phyloP scores from a whole-genome alignment of 2,113 vertebrate species.

The Amazona vittata region DNA sequence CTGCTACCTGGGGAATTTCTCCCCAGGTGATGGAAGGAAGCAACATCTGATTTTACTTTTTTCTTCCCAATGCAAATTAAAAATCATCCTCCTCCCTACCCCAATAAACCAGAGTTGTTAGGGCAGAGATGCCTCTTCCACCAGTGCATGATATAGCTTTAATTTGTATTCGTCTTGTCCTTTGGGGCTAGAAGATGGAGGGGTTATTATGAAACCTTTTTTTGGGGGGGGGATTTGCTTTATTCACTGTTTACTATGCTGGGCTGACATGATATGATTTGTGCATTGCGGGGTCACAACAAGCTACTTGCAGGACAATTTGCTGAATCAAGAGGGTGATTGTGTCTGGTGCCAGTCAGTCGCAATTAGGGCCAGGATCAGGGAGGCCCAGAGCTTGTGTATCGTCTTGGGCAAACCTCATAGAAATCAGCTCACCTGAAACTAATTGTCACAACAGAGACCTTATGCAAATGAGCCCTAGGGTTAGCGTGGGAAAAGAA shows the following conservation, averaged over 20 bases:
- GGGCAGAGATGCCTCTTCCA: neutral
- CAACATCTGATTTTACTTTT: neutral
- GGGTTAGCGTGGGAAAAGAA: constrained; percentile 98
- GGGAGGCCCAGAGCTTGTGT: constrained; percentile 85
- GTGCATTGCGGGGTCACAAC: constrained; percentile 86
- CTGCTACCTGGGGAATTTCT: constrained; percentile 55
- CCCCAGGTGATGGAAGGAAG: constrained; percentile 1
- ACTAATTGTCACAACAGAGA: constrained; percentile 96
- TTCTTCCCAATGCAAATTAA: neutral
- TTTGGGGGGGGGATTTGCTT: constrained; percentile 40
- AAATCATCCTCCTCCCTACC: neutral
- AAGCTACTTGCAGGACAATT: constrained; percentile 87
- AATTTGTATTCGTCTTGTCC: constrained; percentile 50
- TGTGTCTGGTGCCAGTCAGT: constrained; percentile 99
- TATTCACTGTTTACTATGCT: constrained; percentile 80
- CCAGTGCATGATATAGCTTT: constrained; percentile 10
- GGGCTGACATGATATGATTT: constrained; percentile 91
- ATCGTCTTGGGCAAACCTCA: constrained; percentile 86
- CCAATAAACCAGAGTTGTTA: neutral
- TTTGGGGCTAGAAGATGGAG: constrained; percentile 56
- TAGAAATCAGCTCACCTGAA: constrained; percentile 99
- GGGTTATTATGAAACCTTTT: constrained; percentile 45
- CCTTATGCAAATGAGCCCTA: constrained; percentile 94
- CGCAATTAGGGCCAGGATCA: constrained; percentile 95
- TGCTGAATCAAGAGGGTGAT: constrained; percentile 94